Base-by-base conservation (phyloP, 37 sponge, comb jelly and placozoan genomes). In the Halisarca cf. caerulea region DNA sequence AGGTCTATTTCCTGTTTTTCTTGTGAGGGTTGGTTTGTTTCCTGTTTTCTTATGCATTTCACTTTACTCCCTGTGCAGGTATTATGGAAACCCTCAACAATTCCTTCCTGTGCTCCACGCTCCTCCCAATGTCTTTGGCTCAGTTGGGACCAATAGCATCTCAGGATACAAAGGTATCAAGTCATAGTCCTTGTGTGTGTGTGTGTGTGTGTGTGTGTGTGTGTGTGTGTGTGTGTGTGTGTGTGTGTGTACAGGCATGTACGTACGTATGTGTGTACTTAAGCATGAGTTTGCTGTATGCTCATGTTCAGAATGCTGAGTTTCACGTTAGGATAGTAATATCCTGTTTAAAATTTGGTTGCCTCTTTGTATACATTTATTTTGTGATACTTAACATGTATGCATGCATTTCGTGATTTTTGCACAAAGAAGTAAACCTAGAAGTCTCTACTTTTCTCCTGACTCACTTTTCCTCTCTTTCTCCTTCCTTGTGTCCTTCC, bases 101-200 rank as follows among this genome's bases (percentile, higher is more conserved):
- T 8, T 95, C 96, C 55, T 91, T 92, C 89, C 74, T 95, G 45
- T 89, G 90, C 81, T 86, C 88, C 42, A 87, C 90, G 20, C 93
- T 95, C 0, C 84, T 95, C 21, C 96, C 96, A 6, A 85, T 90
- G 47, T 84, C 85, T 9, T 86, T 95, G 25, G 93, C 96, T 7
- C 91, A 95, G 61, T 74, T 95, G 45, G 93, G 91, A 58, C 96
- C 96, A 7, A 78, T 95, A 11, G 91, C 88, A 38, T 84, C 85
- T 72, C 69, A 39, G 45, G 86, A 91, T 3, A 90, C 95, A 32
- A 88, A 89, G 86, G 92, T 88, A 66, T 8, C 25, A 30, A 69
- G 33, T n/a, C n/a, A n/a, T n/a, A n/a, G n/a, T n/a, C n/a, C n/a
- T n/a, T n/a, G 69, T 34, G 69, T 62, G 30, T 62, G 25, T 62